Percentiles rank a stretch among this genome's conserved stretches.
Conservation (phyloP, 2,888 invertebrate genomes). For the Drosophila hamatofila region DNA sequence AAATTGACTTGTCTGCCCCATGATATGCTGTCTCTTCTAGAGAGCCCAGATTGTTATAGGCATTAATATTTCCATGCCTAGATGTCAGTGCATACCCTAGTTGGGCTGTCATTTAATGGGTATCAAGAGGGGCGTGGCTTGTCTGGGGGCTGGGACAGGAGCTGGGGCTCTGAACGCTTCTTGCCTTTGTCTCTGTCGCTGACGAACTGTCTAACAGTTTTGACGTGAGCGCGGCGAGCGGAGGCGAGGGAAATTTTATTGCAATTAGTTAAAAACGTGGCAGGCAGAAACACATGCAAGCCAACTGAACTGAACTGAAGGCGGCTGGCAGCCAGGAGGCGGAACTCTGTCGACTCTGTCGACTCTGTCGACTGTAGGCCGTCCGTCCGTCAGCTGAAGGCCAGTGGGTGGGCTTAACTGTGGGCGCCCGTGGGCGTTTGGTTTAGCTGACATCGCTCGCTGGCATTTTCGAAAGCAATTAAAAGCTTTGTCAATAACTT, state of each 20-base stretch:
- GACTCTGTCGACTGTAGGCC: no score
- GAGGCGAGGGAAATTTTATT: conserved; percentile 48
- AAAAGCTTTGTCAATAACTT: conserved; percentile 66
- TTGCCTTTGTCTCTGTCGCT: conserved; percentile 21
- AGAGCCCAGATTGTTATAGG: background rate
- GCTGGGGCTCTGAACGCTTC: no score
- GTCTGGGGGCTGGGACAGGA: no score
- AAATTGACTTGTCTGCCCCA: background rate
- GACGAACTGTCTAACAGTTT: conserved; percentile 49
- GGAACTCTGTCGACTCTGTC: background rate
- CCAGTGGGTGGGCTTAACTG: background rate
- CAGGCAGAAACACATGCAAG: conserved; percentile 35
- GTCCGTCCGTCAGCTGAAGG: background rate
- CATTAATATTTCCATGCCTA: background rate
- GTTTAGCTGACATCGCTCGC: conserved; percentile 6
- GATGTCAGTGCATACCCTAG: background rate
- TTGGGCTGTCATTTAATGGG: background rate
- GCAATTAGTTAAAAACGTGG: conserved; percentile 61
- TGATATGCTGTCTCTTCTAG: conserved; percentile 9
- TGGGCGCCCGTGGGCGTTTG: background rate
- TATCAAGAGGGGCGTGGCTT: background rate
- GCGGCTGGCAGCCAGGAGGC: background rate
- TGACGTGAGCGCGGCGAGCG: conserved; percentile 43
- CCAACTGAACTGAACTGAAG: background rate
- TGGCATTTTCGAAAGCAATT: conserved; percentile 61